phyloP scores from a whole-genome alignment of 2,888 invertebrate species.

The Caenorhabditis becei region DNA sequence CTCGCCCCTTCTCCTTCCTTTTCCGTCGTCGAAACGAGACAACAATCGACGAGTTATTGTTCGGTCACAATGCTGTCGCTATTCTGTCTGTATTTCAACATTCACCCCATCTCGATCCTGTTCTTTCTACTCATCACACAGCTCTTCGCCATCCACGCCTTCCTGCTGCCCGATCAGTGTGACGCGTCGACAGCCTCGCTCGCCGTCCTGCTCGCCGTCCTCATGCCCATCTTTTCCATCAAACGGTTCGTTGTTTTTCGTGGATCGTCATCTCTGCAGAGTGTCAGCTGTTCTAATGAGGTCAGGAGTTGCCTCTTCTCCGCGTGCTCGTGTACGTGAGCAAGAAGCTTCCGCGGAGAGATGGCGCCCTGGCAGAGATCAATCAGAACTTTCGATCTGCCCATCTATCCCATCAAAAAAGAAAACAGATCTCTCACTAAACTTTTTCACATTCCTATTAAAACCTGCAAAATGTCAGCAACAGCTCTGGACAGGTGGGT shows the following conservation, averaged over 20 bases:
- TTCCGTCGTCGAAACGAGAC: conserved; percentile 12
- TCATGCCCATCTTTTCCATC: conserved; percentile 55
- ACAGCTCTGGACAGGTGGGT: conserved; percentile 26
- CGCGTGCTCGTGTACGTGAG: conserved; percentile 37
- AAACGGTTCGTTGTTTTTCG: conserved; percentile 53
- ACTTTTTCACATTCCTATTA: neutral
- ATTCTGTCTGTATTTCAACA: conserved; percentile 43
- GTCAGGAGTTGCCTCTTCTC: conserved; percentile 39
- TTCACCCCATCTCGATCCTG: conserved; percentile 45
- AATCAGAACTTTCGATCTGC: neutral
- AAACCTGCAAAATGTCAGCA: conserved; percentile 17
- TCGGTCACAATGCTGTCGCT: conserved; percentile 30
- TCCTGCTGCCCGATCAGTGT: conserved; percentile 23
- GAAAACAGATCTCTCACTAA: neutral
- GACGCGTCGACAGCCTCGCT: conserved; percentile 10
- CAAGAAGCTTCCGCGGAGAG: conserved; percentile 3
- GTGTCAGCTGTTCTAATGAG: conserved; percentile 59
- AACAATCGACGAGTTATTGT: conserved; percentile 44
- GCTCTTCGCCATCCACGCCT: conserved; percentile 19
- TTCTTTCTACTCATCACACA: conserved; percentile 35
- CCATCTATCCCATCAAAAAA: neutral
- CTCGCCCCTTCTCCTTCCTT: neutral
- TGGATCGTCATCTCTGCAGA: neutral
- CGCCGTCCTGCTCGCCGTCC: conserved; percentile 29
- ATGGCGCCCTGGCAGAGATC: conserved; percentile 23